Base-by-base conservation (phyloP, 2,113 vertebrate species). In the Nesogale talazaci region DNA sequence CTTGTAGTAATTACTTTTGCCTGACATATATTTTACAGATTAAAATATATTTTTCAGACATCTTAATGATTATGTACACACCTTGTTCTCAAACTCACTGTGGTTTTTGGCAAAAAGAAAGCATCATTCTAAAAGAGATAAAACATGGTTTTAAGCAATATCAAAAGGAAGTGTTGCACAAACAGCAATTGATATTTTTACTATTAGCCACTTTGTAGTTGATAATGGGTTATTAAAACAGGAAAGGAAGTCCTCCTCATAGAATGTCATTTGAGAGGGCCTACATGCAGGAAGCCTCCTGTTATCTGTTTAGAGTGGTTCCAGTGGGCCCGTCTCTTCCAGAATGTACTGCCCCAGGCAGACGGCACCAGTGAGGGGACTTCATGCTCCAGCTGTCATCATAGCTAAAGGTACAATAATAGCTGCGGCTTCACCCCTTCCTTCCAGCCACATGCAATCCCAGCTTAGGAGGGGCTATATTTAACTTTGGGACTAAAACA, bases 61-160 rank as follows among this genome's bases (percentile, higher is more conserved):
- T 94, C 97, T 94, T 85, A 94, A 97, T 65, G 94, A 97, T 85
- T 94, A 87, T 3, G 75, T 95, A 97, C 2, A 96, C 84, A 97
- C 97, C 92, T 57, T 59, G 89, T 96, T 97, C 96, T 67, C 94
- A 96, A 93, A 93, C 83, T 59, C 93, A 75, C 90, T 79, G 77
- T 0, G 75, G 38, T 74, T 85, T 74, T 25, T 94, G 95, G 92
- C 70, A 89, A 85, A 79, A 52, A 2, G 34, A 9, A 81, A 31
- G 38, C 46, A 88, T 96, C 90, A 27, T 95, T 90, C 86, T 95
- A 89, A 86, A 95, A 61, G 95, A 42, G 11, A 57, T 72, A 88
- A 95, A 94, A 96, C 91, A 90, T 1, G 25, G 91, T 82, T 94
- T 94, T 96, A 89, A 80, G 89, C 61, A 57, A 93, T 2, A 8